These are phyloP conservation scores for Xenopus tropicalis DNA, from an alignment of 2,113 vertebrate genomes.

Conservation along the genomic window UCB_Xtro_10.0 CM004447.2:13745001-13745500, in stretches of 20 bases:
- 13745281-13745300: conserved; percentile 58
- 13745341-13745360: conserved; percentile 67
- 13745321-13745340: conserved; percentile 67
- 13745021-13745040: no score
- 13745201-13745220: conserved; percentile 55
- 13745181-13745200: conserved; percentile 53
- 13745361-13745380: conserved; percentile 80
- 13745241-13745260: conserved; percentile 66
- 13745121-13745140: not conserved
- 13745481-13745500: conserved; percentile 58
- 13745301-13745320: conserved; percentile 56
- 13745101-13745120: no score
- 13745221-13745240: conserved; percentile 64
- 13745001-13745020: no score
- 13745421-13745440: conserved; percentile 64
- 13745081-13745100: no score
- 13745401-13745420: conserved; percentile 74
- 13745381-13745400: conserved; percentile 78
- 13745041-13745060: no score
- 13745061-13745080: no score
- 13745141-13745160: conserved; percentile 45
- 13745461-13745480: conserved; percentile 62
- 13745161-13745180: conserved; percentile 57
- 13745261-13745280: conserved; percentile 69
- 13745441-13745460: conserved; percentile 52